Base-by-base conservation (phyloP, 2,113 vertebrate species). In the Canis aureus region DNA sequence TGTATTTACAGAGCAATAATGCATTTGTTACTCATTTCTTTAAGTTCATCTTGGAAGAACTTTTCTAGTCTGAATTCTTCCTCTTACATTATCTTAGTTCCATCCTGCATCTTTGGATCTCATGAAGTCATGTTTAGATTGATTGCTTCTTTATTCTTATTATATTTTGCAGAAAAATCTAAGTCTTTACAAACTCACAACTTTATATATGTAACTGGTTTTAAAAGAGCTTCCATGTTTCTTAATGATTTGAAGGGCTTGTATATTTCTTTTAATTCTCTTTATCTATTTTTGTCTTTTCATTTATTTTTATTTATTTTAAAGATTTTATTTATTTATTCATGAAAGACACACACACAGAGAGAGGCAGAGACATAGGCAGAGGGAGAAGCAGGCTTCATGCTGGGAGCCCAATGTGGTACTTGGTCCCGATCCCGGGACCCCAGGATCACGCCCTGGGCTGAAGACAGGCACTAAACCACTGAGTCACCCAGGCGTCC, bases 91-190 rank as follows among this genome's bases (percentile, higher is more conserved):
- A 23, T 79, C 19, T 22, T 81, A 66, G 49, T 85, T 96, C 29
- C 9, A 49, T 9, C 20, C 16, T 71, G 25, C 38, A 35, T 81
- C 25, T 96, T 90, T 94, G 55, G 49, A 87, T 78, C 16, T 60
- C 22, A 19, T 74, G 69, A 69, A 35, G 87, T 90, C 51, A 15
- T 93, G 53, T 94, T 94, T 94, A 67, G 20, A 93, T 92, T 82
- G 29, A 9, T 94, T 90, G 9, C 35, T 57, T 80, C 43, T 51
- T 82, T 69, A 83, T 64, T 84, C 27, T 76, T 92, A 69, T 0
- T 94, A 43, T 3, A 43, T 89, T 86, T 95, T 96, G 10, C 76
- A 57, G 25, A 93, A 38, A 78, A 82, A 49, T 23, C 32, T 62
- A 59, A 79, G 15, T 49, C 23, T 91, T 89, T 94, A 74, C 27